These are phyloP conservation scores for Spilosoma lubricipeda DNA, from an alignment of 2,888 invertebrate genomes.

Conservation along the genomic window DNA sequence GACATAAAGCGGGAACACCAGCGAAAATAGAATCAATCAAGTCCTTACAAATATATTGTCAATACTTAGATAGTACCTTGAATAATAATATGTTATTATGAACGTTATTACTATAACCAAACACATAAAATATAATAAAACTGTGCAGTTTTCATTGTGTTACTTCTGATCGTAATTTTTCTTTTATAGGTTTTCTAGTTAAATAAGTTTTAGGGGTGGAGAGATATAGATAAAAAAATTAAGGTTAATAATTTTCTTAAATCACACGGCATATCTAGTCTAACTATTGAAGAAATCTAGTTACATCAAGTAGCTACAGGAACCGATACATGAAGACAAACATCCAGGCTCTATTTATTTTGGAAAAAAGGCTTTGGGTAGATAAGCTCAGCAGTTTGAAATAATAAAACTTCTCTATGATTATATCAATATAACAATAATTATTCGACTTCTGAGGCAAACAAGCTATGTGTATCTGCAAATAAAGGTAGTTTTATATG, in stretches of 20 bases:
- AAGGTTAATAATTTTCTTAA: neutral
- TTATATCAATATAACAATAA: conserved; percentile 13
- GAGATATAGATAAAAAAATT: neutral
- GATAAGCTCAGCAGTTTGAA: neutral
- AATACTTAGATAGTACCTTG: neutral
- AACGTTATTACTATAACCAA: neutral
- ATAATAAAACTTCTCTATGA: neutral
- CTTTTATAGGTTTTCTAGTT: neutral
- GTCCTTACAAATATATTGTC: neutral
- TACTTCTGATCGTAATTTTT: neutral
- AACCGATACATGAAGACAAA: neutral
- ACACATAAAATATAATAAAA: neutral
- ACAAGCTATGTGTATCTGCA: conserved; percentile 26
- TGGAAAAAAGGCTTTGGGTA: neutral
- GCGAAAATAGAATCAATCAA: neutral
- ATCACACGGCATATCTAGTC: neutral
- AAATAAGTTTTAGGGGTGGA: neutral
- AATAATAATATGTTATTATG: too few relatives aligned
- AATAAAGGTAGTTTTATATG: conserved; percentile 36
- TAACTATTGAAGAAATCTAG: neutral
- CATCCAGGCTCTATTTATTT: neutral
- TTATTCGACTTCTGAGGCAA: conserved; percentile 9
- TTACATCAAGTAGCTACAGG: neutral
- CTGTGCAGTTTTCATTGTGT: neutral
- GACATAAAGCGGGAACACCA: neutral